A percentile compares a stretch with the other conserved stretches of the same genome.
Conservation (phyloP, 2,113 vertebrate species). For the Hemiprocne comata region DNA sequence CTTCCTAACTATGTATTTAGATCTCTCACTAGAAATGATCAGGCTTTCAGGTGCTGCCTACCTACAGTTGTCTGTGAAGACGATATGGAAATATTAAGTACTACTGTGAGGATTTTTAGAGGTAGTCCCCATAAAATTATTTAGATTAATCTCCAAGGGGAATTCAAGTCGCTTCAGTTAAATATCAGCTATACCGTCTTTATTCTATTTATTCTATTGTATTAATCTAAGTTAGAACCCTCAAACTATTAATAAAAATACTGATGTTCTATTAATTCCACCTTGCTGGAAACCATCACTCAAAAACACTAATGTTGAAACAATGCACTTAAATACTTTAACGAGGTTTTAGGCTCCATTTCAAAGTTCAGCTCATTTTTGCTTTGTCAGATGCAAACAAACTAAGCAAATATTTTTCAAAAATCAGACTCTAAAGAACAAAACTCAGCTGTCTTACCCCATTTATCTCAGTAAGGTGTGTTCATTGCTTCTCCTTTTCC, state of each 20-base stretch:
- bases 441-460: neutral
- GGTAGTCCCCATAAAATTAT: neutral
- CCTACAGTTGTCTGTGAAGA: neutral
- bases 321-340: neutral
- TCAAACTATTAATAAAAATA: neutral
- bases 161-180: neutral
- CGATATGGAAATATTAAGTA: neutral
- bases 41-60: neutral
- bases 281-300: neutral
- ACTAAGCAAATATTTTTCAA: neutral
- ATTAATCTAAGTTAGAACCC: neutral
- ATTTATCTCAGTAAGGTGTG: neutral
- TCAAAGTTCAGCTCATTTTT: neutral
- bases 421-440: neutral
- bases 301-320: neutral
- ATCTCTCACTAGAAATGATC: neutral
- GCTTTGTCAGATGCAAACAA: neutral
- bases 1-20: neutral
- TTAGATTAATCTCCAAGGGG: neutral
- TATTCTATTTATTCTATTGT: neutral
- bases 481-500: neutral
- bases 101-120: neutral
- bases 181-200: neutral
- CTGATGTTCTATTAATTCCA: neutral
- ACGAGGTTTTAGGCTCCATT: neutral